Evolutionary conservation across 2,113 vertebrate species (phyloP).

Genomic region (Anoplopoma fimbria): DNA sequence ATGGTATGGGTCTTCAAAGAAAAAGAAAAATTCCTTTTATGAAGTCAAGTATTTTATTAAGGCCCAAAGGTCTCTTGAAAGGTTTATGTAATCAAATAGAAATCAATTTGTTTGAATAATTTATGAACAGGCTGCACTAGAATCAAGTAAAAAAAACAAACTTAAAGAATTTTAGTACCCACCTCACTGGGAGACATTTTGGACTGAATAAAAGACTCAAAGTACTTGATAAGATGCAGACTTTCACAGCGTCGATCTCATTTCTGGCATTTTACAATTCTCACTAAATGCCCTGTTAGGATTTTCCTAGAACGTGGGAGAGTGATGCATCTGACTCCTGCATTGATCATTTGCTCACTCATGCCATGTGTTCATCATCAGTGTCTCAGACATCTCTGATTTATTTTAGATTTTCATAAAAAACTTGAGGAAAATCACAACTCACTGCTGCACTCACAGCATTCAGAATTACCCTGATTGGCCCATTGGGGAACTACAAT

Average conservation of each 20-base stretch:
- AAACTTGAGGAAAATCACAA: constrained; percentile 45
- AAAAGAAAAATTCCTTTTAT: background rate
- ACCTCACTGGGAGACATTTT: constrained; percentile 1
- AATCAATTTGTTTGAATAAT: background rate
- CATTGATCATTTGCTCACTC: constrained; percentile 25
- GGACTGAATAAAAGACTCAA: constrained; percentile 13
- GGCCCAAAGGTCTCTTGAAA: background rate
- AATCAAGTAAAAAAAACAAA: background rate
- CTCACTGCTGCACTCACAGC: constrained; percentile 23
- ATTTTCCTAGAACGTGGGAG: constrained; percentile 15
- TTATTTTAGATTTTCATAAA: constrained; percentile 44
- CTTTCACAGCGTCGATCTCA: background rate
- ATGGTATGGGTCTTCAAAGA: background rate
- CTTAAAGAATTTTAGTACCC: too few relatives aligned
- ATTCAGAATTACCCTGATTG: constrained; percentile 50
- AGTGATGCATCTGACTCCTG: constrained; percentile 17
- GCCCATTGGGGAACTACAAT: constrained; percentile 58
- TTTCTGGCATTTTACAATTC: constrained; percentile 21
- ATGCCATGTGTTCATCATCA: constrained; percentile 25
- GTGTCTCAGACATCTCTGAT: constrained; percentile 25
- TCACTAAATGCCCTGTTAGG: constrained; percentile 7
- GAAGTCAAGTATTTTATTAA: background rate
- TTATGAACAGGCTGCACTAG: background rate
- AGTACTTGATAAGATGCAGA: constrained; percentile 19
- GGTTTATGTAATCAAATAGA: background rate